Conservation (phyloP, 2,797 vertebrate species). For the Parotocinclus haroldoi region DNA sequence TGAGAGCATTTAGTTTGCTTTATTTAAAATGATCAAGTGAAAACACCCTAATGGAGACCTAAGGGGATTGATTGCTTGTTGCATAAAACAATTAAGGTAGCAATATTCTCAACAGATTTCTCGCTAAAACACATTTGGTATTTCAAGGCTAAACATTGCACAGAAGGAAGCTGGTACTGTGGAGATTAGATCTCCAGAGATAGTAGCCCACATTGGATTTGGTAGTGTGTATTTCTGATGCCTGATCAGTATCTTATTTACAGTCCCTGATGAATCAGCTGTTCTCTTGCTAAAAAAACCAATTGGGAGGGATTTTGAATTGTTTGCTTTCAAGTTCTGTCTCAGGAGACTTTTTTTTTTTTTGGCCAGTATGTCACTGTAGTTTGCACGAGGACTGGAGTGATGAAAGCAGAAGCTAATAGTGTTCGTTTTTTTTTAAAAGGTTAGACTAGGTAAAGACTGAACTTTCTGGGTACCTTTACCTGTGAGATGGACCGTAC, state of each 20-base stretch:
- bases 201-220: slow-evolving; percentile 34
- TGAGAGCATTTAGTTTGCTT: too few relatives aligned
- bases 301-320: slow-evolving; percentile 36
- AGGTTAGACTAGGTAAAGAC: too few relatives aligned
- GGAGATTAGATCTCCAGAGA: slow-evolving; percentile 43
- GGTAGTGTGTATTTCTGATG: slow-evolving; percentile 34
- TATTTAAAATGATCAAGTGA: too few relatives aligned
- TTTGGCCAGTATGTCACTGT: slow-evolving; percentile 9
- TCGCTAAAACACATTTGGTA: slow-evolving; percentile 48
- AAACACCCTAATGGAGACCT: slow-evolving; percentile 33
- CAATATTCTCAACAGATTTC: slow-evolving; percentile 49
- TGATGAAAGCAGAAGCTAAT: neutral
- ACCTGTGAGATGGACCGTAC: too few relatives aligned
- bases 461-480: too few relatives aligned
- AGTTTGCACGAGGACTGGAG: neutral
- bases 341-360: slow-evolving; percentile 19
- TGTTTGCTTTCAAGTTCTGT: slow-evolving; percentile 34
- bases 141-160: slow-evolving; percentile 45
- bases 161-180: slow-evolving; percentile 40
- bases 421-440: too few relatives aligned
- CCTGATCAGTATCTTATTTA: slow-evolving; percentile 43
- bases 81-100: slow-evolving; percentile 53
- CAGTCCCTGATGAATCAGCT: slow-evolving; percentile 31
- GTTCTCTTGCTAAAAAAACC: slow-evolving; percentile 36
- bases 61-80: slow-evolving; percentile 48